Conservation (phyloP, 2,797 vertebrate species). For the Tokudaia tokunoshimensis region DNA sequence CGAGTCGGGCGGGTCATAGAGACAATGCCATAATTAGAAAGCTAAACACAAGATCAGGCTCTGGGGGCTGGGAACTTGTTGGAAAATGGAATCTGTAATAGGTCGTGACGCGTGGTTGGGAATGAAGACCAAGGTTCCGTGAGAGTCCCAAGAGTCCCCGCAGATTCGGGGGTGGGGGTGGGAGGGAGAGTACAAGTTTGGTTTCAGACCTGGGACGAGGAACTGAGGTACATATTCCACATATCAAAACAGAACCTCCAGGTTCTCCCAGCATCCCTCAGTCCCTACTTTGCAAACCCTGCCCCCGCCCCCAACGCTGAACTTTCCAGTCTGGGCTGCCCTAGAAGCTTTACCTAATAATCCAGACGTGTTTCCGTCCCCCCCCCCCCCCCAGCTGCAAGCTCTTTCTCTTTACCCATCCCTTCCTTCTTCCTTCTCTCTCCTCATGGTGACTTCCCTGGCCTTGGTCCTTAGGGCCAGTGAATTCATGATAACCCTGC, state of each 20-base stretch:
- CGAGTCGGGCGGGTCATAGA: rapidly evolving
- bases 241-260: background rate
- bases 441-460: background rate
- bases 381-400: too few relatives aligned
- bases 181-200: background rate
- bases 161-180: rapidly evolving
- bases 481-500: background rate
- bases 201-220: background rate
- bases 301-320: background rate
- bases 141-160: background rate
- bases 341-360: background rate
- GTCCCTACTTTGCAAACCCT: background rate
- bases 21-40: slow-evolving; percentile 18
- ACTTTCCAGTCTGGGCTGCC: background rate
- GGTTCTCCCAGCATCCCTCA: background rate
- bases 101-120: rapidly evolving
- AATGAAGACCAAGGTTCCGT: background rate
- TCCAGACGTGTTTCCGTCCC: too few relatives aligned
- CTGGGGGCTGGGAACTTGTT: background rate
- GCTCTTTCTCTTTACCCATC: too few relatives aligned
- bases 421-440: background rate
- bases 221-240: background rate
- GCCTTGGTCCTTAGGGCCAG: too few relatives aligned
- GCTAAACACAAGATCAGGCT: background rate
- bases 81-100: background rate